These are phyloP conservation scores for Ditylenchus dipsaci DNA, from an alignment of 1,140 invertebrate species.

Conservation along the genomic window DNA sequence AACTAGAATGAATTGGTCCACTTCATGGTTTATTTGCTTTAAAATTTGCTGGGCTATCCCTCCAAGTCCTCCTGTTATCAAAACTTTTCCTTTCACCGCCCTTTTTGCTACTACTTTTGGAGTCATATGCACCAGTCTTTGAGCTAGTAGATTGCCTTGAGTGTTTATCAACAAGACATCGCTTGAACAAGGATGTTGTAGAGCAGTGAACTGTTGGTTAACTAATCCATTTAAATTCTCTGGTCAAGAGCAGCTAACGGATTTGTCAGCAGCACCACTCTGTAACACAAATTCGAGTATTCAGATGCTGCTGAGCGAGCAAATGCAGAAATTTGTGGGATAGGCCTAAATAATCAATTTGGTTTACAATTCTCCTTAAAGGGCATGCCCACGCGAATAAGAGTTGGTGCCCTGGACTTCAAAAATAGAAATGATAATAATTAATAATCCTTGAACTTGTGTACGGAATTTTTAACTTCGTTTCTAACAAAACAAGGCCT, in stretches of 20 bases:
- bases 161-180: background rate
- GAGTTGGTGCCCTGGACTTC: too few species aligned
- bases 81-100: background rate
- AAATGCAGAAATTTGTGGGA: slow-evolving; percentile 4
- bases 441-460: too few species aligned
- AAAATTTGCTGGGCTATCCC: slow-evolving; percentile 21
- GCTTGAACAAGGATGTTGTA: background rate
- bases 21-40: background rate
- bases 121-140: background rate
- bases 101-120: background rate
- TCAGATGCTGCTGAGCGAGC: slow-evolving; percentile 7
- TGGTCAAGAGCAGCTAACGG: background rate
- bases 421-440: too few species aligned
- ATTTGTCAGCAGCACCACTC: background rate
- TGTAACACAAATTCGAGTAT: slow-evolving; percentile 11
- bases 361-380: too few species aligned
- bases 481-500: too few species aligned
- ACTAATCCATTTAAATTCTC: background rate
- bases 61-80: slow-evolving; percentile 31
- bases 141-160: background rate
- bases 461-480: too few species aligned
- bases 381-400: too few species aligned
- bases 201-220: background rate
- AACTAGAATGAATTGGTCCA: slow-evolving; percentile 3
- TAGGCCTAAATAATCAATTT: too few species aligned